phyloP scores from a whole-genome alignment of 1,140 invertebrate genomes.

The Metopolophium dirhodum region DNA sequence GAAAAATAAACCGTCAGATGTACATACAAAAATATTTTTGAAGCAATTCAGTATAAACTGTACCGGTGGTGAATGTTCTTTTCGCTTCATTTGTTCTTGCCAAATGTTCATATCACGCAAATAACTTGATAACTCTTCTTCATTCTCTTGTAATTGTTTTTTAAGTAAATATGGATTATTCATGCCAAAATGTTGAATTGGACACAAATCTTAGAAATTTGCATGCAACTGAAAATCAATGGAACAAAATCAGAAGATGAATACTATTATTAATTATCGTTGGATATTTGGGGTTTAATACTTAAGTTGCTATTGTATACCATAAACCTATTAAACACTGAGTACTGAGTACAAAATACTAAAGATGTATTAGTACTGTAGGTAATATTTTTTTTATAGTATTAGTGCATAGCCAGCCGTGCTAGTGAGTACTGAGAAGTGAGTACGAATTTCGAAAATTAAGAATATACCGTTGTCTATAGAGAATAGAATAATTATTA shows the following conservation, averaged over 20 bases:
- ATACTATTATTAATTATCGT: neutral
- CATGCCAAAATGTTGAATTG: conserved; percentile 50
- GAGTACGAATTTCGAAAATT: too few species aligned
- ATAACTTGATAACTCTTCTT: conserved; percentile 74
- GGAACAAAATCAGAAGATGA: neutral
- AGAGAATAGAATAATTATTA: too few species aligned
- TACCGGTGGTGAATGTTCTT: conserved; percentile 70
- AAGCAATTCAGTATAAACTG: neutral
- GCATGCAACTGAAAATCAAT: neutral
- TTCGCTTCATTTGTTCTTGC: conserved; percentile 83
- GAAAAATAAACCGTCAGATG: conserved; percentile 66
- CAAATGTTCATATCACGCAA: conserved; percentile 80
- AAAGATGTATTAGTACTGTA: too few species aligned
- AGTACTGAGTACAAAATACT: too few species aligned
- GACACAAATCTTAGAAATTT: neutral
- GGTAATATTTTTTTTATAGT: too few species aligned
- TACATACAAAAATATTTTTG: neutral
- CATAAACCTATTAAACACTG: too few species aligned
- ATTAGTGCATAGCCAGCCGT: too few species aligned
- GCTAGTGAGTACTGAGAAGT: too few species aligned
- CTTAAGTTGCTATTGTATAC: neutral
- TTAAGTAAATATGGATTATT: conserved; percentile 69
- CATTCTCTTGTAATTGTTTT: conserved; percentile 75
- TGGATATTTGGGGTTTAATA: neutral
- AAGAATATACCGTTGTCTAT: too few species aligned